phyloP scores from a whole-genome alignment of 2,113 vertebrate genomes.

The Dipodomys spectabilis region DNA sequence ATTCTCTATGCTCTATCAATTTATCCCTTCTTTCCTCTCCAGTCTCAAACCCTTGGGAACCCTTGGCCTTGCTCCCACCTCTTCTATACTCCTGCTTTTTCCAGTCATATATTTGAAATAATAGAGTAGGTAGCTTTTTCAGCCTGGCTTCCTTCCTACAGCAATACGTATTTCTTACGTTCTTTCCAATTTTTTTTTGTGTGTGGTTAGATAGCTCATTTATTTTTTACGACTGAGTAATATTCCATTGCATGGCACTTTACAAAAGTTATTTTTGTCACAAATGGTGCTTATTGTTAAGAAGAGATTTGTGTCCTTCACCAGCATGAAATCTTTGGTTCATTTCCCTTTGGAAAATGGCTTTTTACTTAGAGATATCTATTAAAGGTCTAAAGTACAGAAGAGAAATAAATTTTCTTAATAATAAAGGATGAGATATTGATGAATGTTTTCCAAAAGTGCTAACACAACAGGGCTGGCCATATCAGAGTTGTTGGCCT shows the following conservation, averaged over 20 bases:
- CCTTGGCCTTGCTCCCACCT: not conserved
- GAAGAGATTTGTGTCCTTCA: slow-evolving; percentile 46
- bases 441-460: slow-evolving; percentile 38
- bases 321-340: slow-evolving; percentile 40
- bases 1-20: not conserved
- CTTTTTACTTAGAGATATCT: slow-evolving; percentile 49
- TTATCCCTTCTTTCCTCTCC: not conserved
- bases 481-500: slow-evolving; percentile 33
- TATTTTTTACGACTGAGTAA: slow-evolving; percentile 31
- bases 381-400: slow-evolving; percentile 30
- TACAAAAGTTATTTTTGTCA: slow-evolving; percentile 36
- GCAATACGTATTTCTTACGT: not conserved
- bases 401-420: slow-evolving; percentile 35
- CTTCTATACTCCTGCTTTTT: not conserved
- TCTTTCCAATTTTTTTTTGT: not conserved
- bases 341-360: slow-evolving; percentile 40
- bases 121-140: not conserved
- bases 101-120: not conserved
- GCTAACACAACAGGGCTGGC: not conserved
- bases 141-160: slow-evolving; percentile 27
- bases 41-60: not conserved
- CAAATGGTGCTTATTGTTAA: slow-evolving; percentile 44
- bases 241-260: not conserved
- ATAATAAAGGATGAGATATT: slow-evolving; percentile 49
- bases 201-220: not conserved